Conservation (phyloP, 2,797 vertebrate genomes). For the Hippocampus kuda region DNA sequence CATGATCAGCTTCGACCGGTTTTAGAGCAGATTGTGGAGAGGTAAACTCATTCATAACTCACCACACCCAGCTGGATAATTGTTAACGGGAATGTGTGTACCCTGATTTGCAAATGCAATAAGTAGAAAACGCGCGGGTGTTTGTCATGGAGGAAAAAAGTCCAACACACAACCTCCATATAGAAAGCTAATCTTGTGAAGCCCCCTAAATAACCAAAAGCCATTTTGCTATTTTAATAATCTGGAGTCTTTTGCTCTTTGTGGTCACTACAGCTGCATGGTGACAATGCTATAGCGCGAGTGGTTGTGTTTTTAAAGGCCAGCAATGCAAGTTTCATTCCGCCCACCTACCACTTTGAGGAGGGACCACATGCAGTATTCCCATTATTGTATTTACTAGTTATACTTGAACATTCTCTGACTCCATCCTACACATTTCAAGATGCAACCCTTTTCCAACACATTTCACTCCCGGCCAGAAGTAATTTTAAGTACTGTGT, state of each 20-base stretch:
- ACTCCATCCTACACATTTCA: background rate
- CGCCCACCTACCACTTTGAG: conserved; percentile 19
- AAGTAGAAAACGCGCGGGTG: no score
- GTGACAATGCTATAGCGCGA: background rate
- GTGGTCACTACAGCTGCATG: background rate
- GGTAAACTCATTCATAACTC: no score
- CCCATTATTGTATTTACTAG: background rate
- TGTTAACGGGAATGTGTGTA: no score
- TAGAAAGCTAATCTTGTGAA: background rate
- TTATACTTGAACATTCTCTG: conserved; percentile 1
- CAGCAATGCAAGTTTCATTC: conserved; percentile 42
- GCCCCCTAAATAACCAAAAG: no score
- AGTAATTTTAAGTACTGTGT: background rate
- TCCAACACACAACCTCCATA: background rate
- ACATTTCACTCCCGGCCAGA: background rate
- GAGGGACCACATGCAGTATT: conserved; percentile 41
- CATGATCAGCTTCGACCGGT: no score
- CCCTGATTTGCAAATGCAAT: no score
- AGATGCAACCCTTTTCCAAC: no score
- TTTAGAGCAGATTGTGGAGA: no score
- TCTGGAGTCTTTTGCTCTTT: background rate
- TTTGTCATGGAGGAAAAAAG: no score
- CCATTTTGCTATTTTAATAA: background rate
- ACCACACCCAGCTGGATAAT: no score
- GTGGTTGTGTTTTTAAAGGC: conserved; percentile 11